These are phyloP conservation scores for Pectinophora gossypiella DNA, from an alignment of 1,140 invertebrate genomes.

Conservation along the genomic window DNA sequence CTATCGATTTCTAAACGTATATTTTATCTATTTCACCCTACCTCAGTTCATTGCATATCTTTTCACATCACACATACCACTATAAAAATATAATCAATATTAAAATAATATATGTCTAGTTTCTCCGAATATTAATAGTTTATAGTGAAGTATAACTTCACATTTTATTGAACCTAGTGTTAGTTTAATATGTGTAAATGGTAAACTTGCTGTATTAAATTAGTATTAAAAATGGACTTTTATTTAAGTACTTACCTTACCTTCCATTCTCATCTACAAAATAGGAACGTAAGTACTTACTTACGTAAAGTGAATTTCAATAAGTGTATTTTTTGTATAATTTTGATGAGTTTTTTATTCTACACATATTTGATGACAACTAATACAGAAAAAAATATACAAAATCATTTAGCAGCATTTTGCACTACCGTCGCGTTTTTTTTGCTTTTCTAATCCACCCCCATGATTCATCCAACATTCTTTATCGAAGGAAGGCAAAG, in stretches of 20 bases:
- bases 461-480: no score
- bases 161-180: conserved; percentile 43
- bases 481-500: no score
- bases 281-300: neutral
- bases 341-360: no score
- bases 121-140: conserved; percentile 25
- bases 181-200: conserved; percentile 56
- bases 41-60: conserved; percentile 59
- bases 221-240: conserved; percentile 55
- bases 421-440: no score
- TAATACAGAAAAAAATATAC: no score
- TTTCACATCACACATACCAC: conserved; percentile 8
- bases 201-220: conserved; percentile 65
- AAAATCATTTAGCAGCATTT: no score
- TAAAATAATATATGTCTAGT: conserved; percentile 15
- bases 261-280: neutral
- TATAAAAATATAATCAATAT: conserved; percentile 1
- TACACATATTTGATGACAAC: no score
- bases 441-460: no score
- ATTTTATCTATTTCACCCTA: conserved; percentile 27
- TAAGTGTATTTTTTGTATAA: no score
- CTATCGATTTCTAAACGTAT: conserved; percentile 1
- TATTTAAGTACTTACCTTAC: no score
- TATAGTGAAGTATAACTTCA: conserved; percentile 59
- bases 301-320: neutral